Evolutionary conservation across 2,113 vertebrate species (phyloP).

Genomic region (Campylomormyrus numenius): DNA sequence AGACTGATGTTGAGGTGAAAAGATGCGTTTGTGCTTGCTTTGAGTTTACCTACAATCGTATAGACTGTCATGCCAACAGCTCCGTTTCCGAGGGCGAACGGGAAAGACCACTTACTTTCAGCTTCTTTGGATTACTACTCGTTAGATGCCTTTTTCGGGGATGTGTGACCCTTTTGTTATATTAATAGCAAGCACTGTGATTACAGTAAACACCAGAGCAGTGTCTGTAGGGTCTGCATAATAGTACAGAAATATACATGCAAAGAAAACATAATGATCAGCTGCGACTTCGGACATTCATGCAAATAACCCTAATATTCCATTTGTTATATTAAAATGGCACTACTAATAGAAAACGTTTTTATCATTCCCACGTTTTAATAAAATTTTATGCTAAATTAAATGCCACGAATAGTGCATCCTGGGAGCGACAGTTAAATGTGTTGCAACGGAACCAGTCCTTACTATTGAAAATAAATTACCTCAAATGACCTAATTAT

Average conservation of each 20-base stretch:
- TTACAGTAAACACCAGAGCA: background rate
- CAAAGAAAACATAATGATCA: background rate
- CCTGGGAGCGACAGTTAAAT: background rate
- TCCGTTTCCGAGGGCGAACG: background rate
- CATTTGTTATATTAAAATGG: background rate
- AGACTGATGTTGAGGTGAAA: background rate
- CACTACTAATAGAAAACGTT: background rate
- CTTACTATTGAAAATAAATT: background rate
- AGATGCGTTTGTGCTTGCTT: background rate
- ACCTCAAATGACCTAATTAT: background rate
- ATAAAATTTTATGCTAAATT: background rate
- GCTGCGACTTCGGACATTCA: background rate
- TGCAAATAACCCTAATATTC: background rate
- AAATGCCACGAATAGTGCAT: background rate
- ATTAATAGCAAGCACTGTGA: background rate
- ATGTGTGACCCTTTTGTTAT: background rate
- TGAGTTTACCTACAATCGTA: background rate
- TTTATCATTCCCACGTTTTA: background rate
- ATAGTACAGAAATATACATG: background rate
- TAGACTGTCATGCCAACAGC: background rate
- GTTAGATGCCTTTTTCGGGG: background rate
- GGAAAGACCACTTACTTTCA: background rate
- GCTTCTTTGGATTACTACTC: background rate
- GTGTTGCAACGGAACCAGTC: background rate
- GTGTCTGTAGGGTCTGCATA: background rate